These are phyloP conservation scores for Steinernema scapterisci DNA, from an alignment of 2,888 invertebrate genomes.

Conservation along the genomic window DNA sequence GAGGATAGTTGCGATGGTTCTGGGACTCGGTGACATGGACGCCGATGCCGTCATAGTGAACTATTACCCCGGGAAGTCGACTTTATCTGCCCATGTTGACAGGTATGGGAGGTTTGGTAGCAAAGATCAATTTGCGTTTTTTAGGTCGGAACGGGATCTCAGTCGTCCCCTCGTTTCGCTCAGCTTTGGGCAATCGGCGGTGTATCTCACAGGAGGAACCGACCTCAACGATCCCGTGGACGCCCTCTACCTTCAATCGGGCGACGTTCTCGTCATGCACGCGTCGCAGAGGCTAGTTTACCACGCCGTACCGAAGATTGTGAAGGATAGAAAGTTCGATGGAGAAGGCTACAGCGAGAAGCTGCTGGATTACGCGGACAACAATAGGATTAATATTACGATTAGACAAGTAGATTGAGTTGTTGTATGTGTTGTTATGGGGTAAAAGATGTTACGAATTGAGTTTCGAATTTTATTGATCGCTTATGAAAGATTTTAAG, in stretches of 20 bases:
- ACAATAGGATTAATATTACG: slow-evolving; percentile 89
- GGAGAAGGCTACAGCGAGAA: slow-evolving; percentile 70
- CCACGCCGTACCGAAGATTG: slow-evolving; percentile 89
- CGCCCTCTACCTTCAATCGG: slow-evolving; percentile 79
- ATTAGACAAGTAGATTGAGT: slow-evolving; percentile 84
- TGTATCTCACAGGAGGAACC: slow-evolving; percentile 87
- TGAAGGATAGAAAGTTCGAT: slow-evolving; percentile 66
- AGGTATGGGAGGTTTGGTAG: slow-evolving; percentile 41
- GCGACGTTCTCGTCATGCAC: slow-evolving; percentile 90
- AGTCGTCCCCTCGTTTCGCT: slow-evolving; percentile 80
- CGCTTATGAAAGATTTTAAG: not conserved
- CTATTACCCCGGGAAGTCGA: slow-evolving; percentile 90
- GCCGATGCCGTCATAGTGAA: slow-evolving; percentile 95
- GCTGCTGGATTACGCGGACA: slow-evolving; percentile 74
- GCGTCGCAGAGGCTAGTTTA: slow-evolving; percentile 82
- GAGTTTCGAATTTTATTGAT: not conserved
- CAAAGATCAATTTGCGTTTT: slow-evolving; percentile 27
- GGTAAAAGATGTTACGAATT: not conserved
- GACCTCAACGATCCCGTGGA: slow-evolving; percentile 63
- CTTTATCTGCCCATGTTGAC: slow-evolving; percentile 90
- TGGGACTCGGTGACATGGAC: slow-evolving; percentile 72
- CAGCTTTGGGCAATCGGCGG: slow-evolving; percentile 92
- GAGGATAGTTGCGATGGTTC: slow-evolving; percentile 70
- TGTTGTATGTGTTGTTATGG: not conserved
- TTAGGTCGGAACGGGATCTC: slow-evolving; percentile 58